Evolutionary conservation across 2,113 vertebrate genomes (phyloP).

Genomic region (Tetrax tetrax): DNA sequence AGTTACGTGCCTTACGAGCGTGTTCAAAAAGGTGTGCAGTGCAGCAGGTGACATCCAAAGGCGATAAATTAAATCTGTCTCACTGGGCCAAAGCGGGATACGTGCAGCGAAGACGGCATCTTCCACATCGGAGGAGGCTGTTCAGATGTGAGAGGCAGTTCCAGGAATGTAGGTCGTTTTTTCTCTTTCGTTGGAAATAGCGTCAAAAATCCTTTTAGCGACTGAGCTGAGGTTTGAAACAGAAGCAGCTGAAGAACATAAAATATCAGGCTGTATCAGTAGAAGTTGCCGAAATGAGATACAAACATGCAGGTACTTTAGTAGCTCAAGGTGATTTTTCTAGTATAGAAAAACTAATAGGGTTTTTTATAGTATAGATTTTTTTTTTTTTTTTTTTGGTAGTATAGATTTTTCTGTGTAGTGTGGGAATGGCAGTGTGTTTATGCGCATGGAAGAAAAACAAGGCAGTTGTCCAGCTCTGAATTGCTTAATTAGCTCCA

Average conservation of each 20-base stretch:
- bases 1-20: background rate
- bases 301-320: background rate
- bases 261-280: background rate
- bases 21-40: background rate
- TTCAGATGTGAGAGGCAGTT: background rate
- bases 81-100: background rate
- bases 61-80: background rate
- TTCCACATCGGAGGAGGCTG: background rate
- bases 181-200: background rate
- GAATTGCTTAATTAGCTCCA: background rate
- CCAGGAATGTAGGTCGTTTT: background rate
- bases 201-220: background rate
- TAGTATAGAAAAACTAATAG: too few species aligned
- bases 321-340: background rate
- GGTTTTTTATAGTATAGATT: too few species aligned
- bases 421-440: background rate
- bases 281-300: background rate
- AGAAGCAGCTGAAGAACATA: background rate
- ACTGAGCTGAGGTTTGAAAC: background rate
- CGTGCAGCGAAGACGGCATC: fast-evolving
- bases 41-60: background rate
- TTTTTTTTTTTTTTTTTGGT: too few species aligned
- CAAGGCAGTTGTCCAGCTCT: background rate
- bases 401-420: background rate
- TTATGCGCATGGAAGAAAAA: background rate